These are phyloP conservation scores for Plodia interpunctella DNA, from an alignment of 1,140 invertebrate species.

Conservation along the genomic window DNA sequence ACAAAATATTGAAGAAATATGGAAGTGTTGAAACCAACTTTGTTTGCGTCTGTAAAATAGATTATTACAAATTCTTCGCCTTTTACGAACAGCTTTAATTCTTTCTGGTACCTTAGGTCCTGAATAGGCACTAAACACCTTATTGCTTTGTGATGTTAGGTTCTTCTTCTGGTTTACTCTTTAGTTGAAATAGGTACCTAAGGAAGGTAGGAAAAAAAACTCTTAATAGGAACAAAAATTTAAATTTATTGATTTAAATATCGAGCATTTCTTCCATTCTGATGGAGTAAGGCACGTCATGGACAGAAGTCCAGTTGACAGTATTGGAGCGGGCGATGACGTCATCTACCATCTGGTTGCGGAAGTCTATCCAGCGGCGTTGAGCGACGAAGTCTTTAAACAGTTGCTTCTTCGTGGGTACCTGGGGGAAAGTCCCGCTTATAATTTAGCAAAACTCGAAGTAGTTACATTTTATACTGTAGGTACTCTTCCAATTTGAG, in stretches of 20 bases:
- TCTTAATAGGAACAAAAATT: neutral
- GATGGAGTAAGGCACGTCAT: constrained; percentile 81
- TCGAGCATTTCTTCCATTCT: constrained; percentile 74
- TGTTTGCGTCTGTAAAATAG: too few species aligned
- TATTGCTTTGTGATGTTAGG: too few species aligned
- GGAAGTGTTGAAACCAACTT: too few species aligned
- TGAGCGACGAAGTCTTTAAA: constrained; percentile 76
- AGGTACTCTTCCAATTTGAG: neutral
- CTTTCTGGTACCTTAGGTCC: too few species aligned
- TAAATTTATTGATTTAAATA: constrained; percentile 30
- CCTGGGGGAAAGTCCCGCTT: constrained; percentile 32
- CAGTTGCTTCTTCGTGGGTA: constrained; percentile 77
- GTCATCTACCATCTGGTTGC: constrained; percentile 69
- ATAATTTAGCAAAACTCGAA: neutral
- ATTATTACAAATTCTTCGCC: too few species aligned
- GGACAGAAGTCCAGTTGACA: constrained; percentile 75
- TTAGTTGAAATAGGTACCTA: too few species aligned
- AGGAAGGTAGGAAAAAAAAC: neutral
- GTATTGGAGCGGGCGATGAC: constrained; percentile 67
- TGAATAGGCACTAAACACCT: too few species aligned
- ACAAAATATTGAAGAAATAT: too few species aligned
- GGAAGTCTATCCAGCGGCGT: constrained; percentile 77
- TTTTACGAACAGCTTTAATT: too few species aligned
- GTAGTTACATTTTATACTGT: neutral
- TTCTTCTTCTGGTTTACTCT: too few species aligned